Evolutionary conservation across 2,888 invertebrate species (phyloP), one percentile per base, ranked within the genome.

Genomic region (Cephus spinipes): DNA sequence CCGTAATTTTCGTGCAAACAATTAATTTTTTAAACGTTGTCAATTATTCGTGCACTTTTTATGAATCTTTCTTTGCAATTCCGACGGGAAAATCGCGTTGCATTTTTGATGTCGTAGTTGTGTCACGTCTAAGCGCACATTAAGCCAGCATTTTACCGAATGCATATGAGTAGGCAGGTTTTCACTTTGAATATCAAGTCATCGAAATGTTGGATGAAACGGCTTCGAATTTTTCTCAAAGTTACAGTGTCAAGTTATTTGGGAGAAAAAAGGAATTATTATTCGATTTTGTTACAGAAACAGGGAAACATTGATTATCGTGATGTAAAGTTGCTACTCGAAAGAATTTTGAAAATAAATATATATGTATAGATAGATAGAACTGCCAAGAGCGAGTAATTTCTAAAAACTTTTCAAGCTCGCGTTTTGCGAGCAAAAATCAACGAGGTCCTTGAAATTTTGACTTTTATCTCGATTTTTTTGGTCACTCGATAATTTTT

Each of bases 41-140:
- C 71, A 71, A 71, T 71, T 71, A 71, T 33, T 71, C 71, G 31
- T 33, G 71, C 40, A 55, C 15, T 33, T 31, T 31, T 71, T 71
- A 71, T 71, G 31, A 23, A 71, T 71, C 33, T 71, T 15, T 71
- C 71, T 32, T 31, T 71, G 31, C 31, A 71, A 32, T 71, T 33
- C 15, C 12, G 71, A 30, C 12, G 71, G 15, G 71, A 71, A 71
- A 71, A 30, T 31, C 71, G 4, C 31, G 15, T 71, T 71, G 15
- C 71, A 71, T 71, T 71, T 69, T 33, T 15, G 40, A 31, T 33
- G 71, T 33, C 15, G 30, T 81, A 81, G 81, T 80, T 82, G 79
- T 81, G 80, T 83, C 78, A 85, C 81, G 85, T 88, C 87, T 86
- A 88, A 87, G 81, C 87, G 88, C 88, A 88, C 87, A 88, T 77